These are phyloP conservation scores for Geotria australis DNA, from an alignment of 2,797 vertebrate species.

Conservation along the genomic window DNA sequence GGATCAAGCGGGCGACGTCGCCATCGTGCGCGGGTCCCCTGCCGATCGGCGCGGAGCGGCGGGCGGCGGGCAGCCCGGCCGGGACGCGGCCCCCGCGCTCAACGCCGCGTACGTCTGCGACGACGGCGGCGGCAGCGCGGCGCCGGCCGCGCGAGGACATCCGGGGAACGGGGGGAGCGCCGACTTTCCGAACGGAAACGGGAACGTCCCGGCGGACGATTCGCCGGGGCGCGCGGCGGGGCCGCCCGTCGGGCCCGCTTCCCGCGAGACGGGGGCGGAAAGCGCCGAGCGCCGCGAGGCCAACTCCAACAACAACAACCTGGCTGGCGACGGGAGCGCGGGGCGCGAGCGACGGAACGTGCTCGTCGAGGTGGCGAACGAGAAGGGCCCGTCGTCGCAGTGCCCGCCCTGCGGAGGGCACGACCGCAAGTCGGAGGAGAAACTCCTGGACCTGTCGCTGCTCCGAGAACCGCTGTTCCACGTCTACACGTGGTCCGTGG, in stretches of 20 bases:
- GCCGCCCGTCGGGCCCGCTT: neutral
- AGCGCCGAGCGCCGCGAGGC: too few relatives aligned
- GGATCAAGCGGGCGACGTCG: neutral
- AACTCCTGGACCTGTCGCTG: slow-evolving; percentile 36
- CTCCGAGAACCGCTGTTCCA: slow-evolving; percentile 53
- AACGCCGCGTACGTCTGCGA: too few relatives aligned
- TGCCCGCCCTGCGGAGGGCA: slow-evolving; percentile 1
- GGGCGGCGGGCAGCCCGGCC: neutral
- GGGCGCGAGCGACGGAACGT: neutral
- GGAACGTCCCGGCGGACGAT: neutral
- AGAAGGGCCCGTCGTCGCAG: slow-evolving; percentile 1
- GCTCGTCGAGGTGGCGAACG: neutral
- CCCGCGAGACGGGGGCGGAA: too few relatives aligned
- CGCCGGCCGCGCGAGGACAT: neutral
- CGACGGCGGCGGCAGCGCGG: neutral
- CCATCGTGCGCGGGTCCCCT: neutral
- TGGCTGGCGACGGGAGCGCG: neutral
- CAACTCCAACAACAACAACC: neutral
- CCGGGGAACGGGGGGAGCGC: too few relatives aligned
- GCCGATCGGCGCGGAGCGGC: neutral
- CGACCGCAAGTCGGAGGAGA: slow-evolving; percentile 6
- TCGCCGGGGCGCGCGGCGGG: too few relatives aligned
- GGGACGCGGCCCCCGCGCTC: neutral
- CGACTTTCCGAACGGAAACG: too few relatives aligned
- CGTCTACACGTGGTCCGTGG: slow-evolving; percentile 57